Base-by-base conservation (phyloP, 2,797 vertebrate species). In the Parauchenoglanis punctatus region DNA sequence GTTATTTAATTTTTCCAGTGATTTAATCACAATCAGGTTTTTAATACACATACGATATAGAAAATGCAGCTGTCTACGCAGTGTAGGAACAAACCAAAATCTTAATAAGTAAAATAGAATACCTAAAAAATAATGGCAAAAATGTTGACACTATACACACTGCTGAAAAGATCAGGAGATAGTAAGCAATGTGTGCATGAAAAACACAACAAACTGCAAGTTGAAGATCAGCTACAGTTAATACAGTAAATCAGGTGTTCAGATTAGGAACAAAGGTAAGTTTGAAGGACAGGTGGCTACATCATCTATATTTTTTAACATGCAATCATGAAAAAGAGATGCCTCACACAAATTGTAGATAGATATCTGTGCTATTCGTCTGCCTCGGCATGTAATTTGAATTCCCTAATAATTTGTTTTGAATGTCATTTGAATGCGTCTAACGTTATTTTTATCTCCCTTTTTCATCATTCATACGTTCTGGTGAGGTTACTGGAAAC, bases 381-480 rank as follows among this genome's bases (percentile, higher is more conserved):
- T 54, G 46, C 10, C 28, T 23, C 11, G 12, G n/a, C 63, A 83
- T 18, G 1, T 54, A 8, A 23, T 68, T 68, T 83, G 81, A 68
- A 68, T 83, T 54, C 1, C 44, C 63, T 35, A 23, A 68, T 70
- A 31, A 68, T 83, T 83, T 54, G 46, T 54, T 83, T 83, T 83
- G 65, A 83, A 68, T 83, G 68, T 83, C 10, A 68, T 83, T 83
- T 83, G 63, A 68, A 68, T 68, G n/a, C 25, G 17, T 54, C 49
- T 68, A 83, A 56, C 28, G 65, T 54, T 52, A 25, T 54, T 83
- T 35, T 54, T 52, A 28, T 82, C 40, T 81, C 35, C 61, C 35
- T 17, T 25, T 44, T 81, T 63, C 80, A 81, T 44, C 80, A 49
- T 10, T 46, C n/a, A 28, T 65, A 68, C 18, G 63, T 31, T n/a